Evolutionary conservation across 1,140 invertebrate genomes (phyloP).

Genomic region (Micrasema minimum): DNA sequence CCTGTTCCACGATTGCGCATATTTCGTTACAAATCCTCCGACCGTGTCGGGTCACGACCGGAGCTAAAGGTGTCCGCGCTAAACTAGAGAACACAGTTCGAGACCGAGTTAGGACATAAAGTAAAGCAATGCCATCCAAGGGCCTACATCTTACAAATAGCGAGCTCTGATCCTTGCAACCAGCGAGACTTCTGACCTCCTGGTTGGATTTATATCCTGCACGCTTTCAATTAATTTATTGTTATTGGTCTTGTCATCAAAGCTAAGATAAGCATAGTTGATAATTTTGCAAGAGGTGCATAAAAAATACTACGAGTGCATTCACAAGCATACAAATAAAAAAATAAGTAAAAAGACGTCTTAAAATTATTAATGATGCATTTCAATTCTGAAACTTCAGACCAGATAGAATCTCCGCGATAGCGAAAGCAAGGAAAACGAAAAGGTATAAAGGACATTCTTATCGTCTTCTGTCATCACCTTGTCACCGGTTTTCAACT

Average conservation of each 20-base stretch:
- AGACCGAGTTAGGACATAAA: conserved; percentile 38
- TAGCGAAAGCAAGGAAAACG: conserved; percentile 5
- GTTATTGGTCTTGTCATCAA: background rate
- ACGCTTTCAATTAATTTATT: conserved; percentile 30
- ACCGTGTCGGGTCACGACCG: conserved; percentile 45
- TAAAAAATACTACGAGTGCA: background rate
- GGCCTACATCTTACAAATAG: conserved; percentile 35
- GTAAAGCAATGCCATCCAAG: conserved; percentile 36
- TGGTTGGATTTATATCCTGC: conserved; percentile 35
- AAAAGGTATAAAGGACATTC: conserved; percentile 40
- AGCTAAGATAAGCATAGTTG: background rate
- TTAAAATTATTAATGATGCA: too few relatives aligned
- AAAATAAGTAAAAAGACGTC: too few relatives aligned
- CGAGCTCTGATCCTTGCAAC: conserved; percentile 34
- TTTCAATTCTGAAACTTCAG: too few relatives aligned
- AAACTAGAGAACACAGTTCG: conserved; percentile 32
- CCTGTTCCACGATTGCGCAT: conserved; percentile 49
- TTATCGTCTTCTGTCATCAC: conserved; percentile 51
- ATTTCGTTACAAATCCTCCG: conserved; percentile 50
- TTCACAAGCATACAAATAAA: background rate
- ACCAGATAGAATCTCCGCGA: background rate
- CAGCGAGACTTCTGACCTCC: conserved; percentile 30
- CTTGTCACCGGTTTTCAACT: conserved; percentile 39
- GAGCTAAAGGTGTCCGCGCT: conserved; percentile 45
- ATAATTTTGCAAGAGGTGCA: background rate